phyloP scores from a whole-genome alignment of 2,888 invertebrate genomes.

The Catocala sponsa region DNA sequence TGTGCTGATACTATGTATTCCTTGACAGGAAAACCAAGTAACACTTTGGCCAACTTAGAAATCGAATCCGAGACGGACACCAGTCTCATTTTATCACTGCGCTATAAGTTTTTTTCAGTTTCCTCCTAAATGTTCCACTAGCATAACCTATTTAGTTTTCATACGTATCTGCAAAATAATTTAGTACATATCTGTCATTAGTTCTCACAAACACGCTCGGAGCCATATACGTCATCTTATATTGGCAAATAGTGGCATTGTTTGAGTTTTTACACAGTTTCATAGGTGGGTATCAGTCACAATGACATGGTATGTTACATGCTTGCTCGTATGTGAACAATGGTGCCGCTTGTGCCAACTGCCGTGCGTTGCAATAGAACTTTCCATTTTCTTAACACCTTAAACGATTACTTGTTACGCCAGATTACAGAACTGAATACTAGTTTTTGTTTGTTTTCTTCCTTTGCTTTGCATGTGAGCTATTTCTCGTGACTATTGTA shows the following conservation, averaged over 20 bases:
- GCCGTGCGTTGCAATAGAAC: slow-evolving; percentile 51
- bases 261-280: slow-evolving; percentile 66
- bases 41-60: too few relatives aligned
- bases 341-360: slow-evolving; percentile 63
- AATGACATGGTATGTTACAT: slow-evolving; percentile 71
- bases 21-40: too few relatives aligned
- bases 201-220: slow-evolving; percentile 56
- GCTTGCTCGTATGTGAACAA: slow-evolving; percentile 68
- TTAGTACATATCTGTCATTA: slow-evolving; percentile 7
- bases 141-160: too few relatives aligned
- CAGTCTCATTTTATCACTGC: too few relatives aligned
- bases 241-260: slow-evolving; percentile 73
- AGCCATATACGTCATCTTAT: slow-evolving; percentile 50
- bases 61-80: too few relatives aligned
- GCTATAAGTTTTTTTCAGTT: too few relatives aligned
- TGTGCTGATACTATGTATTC: too few relatives aligned
- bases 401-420: slow-evolving; percentile 44
- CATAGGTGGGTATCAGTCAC: slow-evolving; percentile 58
- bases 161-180: too few relatives aligned
- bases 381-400: slow-evolving; percentile 61
- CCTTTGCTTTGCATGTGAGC: neutral
- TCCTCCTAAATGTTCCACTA: too few relatives aligned
- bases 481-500: neutral
- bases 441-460: slow-evolving; percentile 21
- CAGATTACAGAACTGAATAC: slow-evolving; percentile 34